Evolutionary conservation across 2,888 invertebrate species (phyloP).

Genomic region (Macrophya alboannulata): DNA sequence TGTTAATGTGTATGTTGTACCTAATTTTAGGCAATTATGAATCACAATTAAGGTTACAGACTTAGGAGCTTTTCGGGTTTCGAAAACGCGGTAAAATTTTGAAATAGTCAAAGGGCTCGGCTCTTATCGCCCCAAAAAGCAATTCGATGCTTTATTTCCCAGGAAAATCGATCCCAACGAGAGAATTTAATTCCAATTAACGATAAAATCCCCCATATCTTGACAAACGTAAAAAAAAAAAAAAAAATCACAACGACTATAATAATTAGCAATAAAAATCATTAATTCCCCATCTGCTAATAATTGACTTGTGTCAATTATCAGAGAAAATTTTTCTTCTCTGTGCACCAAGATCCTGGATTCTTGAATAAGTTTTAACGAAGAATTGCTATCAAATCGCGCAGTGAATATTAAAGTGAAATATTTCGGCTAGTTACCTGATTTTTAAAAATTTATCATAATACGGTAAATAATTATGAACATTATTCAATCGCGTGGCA

Average conservation of each 20-base stretch:
- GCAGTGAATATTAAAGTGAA: neutral
- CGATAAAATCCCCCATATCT: neutral
- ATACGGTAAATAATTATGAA: constrained; percentile 8
- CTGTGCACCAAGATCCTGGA: neutral
- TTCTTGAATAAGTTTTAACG: neutral
- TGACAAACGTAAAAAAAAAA: neutral
- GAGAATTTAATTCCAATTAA: neutral
- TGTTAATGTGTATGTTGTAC: constrained; percentile 17
- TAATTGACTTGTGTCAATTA: neutral
- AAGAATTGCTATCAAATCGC: neutral
- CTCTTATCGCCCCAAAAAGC: neutral
- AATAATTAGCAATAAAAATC: constrained; percentile 1
- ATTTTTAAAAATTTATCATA: neutral
- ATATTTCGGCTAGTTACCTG: constrained; percentile 8
- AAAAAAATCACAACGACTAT: neutral
- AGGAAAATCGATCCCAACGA: neutral
- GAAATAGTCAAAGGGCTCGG: neutral
- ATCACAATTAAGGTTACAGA: constrained; percentile 1
- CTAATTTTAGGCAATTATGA: constrained; percentile 28
- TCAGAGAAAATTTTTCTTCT: neutral
- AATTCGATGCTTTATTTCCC: neutral
- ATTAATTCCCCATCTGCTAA: neutral
- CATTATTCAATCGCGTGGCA: constrained; percentile 31
- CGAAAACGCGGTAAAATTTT: neutral
- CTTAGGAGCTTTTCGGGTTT: neutral